Conservation (phyloP, 2,888 invertebrate genomes). For the Epirrhoe alternata region DNA sequence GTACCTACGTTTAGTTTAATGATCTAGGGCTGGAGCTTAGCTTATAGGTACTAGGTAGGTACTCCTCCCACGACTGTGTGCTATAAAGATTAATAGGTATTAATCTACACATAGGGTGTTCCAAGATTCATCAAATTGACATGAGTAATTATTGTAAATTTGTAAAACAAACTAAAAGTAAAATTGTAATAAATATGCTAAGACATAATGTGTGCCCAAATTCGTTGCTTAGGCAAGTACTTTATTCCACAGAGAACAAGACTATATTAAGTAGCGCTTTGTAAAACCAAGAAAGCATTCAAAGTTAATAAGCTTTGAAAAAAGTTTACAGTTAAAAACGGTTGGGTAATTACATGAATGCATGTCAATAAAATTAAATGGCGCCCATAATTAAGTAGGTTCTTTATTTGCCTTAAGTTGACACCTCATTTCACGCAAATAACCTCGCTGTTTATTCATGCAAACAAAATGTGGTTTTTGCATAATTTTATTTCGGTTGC, state of each 20-base stretch:
- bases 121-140: too few species aligned
- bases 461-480: constrained; percentile 1
- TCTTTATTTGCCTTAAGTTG: constrained; percentile 7
- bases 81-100: constrained; percentile 10
- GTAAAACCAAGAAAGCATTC: not conserved
- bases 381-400: constrained; percentile 17
- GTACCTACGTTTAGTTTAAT: too few species aligned
- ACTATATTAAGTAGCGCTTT: not conserved
- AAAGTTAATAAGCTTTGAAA: not conserved
- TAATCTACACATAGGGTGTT: too few species aligned
- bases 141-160: too few species aligned
- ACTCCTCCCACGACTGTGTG: not conserved
- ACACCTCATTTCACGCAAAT: constrained; percentile 7
- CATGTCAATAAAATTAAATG: constrained; percentile 25
- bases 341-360: constrained; percentile 8
- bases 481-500: not conserved
- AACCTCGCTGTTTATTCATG: constrained; percentile 4
- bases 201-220: too few species aligned
- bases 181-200: too few species aligned
- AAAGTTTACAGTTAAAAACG: constrained; percentile 40
- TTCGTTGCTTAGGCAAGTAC: too few species aligned
- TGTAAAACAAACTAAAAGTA: too few species aligned
- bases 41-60: too few species aligned
- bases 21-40: too few species aligned
- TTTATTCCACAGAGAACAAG: too few species aligned